Conservation (phyloP, 2,113 vertebrate genomes). For the Nothoprocta perdicaria region DNA sequence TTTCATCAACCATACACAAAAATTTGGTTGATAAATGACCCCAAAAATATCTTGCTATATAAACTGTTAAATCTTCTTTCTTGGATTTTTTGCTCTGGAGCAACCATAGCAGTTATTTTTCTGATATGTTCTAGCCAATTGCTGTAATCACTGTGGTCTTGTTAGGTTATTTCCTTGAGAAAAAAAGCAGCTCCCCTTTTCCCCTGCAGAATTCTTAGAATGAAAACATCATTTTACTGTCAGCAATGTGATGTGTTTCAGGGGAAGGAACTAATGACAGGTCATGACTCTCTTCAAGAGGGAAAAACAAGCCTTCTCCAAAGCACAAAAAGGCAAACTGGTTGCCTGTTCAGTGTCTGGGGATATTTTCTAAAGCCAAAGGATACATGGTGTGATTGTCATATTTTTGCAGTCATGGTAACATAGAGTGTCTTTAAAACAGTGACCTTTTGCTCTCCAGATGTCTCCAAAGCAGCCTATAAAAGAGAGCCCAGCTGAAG, state of each 20-base stretch:
- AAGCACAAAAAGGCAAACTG: conserved; percentile 39
- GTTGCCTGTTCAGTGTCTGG: conserved; percentile 45
- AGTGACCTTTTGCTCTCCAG: conserved; percentile 31
- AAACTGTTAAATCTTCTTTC: conserved; percentile 30
- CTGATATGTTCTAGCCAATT: conserved; percentile 35
- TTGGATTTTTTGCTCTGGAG: conserved; percentile 11
- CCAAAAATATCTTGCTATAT: neutral
- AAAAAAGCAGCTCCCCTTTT: conserved; percentile 20
- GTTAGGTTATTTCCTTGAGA: conserved; percentile 67
- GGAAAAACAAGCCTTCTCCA: conserved; percentile 61
- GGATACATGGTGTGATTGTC: conserved; percentile 43
- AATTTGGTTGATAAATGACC: neutral
- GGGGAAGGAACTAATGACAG: conserved; percentile 68
- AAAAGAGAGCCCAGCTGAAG: neutral
- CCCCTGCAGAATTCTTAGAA: conserved; percentile 53
- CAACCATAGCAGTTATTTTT: conserved; percentile 41
- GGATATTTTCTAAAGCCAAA: conserved; percentile 67
- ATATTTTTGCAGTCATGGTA: conserved; percentile 66
- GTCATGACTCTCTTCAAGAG: conserved; percentile 52
- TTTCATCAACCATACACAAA: neutral
- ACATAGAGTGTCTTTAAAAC: conserved; percentile 1
- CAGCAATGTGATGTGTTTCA: conserved; percentile 60
- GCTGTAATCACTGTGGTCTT: conserved; percentile 20
- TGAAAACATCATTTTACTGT: conserved; percentile 70
- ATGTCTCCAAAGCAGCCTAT: conserved; percentile 17